Conservation (phyloP, 2,797 vertebrate species). For the Protonibea diacanthus region DNA sequence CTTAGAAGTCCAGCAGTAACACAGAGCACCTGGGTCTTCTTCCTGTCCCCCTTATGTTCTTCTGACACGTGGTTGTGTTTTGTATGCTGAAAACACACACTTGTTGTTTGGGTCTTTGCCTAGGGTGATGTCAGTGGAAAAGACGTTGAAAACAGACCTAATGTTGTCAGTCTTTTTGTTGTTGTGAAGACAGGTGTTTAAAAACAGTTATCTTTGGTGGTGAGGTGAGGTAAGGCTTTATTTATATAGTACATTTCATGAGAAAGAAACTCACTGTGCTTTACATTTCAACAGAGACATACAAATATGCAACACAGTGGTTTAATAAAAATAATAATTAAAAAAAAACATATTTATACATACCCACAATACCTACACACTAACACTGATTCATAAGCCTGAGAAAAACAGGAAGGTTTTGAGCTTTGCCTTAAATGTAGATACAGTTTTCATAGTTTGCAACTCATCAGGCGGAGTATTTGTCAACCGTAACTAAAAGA, state of each 20-base stretch:
- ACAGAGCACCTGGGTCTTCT: slow-evolving; percentile 52
- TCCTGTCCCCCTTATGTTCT: slow-evolving; percentile 22
- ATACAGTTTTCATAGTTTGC: background rate
- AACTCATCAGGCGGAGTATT: background rate
- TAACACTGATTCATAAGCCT: no score
- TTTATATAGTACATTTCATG: no score
- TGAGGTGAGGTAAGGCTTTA: background rate
- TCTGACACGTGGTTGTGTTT: slow-evolving; percentile 37
- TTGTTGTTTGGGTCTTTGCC: slow-evolving; percentile 23
- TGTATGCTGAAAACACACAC: slow-evolving; percentile 30
- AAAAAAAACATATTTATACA: no score
- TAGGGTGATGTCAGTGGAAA: slow-evolving; percentile 47
- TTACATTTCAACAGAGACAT: no score
- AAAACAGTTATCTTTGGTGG: background rate
- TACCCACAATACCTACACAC: no score
- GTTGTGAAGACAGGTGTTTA: slow-evolving; percentile 12
- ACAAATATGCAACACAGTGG: no score
- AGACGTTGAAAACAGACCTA: slow-evolving; percentile 3
- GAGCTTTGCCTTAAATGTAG: background rate
- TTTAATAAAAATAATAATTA: no score
- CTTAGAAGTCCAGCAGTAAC: slow-evolving; percentile 8
- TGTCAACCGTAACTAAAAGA: background rate
- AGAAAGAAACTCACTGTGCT: no score
- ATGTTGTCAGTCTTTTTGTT: slow-evolving; percentile 11
- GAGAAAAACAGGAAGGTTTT: no score